Base-by-base conservation (phyloP, 1,140 invertebrate genomes). In the Drosophila rhopaloa region DNA sequence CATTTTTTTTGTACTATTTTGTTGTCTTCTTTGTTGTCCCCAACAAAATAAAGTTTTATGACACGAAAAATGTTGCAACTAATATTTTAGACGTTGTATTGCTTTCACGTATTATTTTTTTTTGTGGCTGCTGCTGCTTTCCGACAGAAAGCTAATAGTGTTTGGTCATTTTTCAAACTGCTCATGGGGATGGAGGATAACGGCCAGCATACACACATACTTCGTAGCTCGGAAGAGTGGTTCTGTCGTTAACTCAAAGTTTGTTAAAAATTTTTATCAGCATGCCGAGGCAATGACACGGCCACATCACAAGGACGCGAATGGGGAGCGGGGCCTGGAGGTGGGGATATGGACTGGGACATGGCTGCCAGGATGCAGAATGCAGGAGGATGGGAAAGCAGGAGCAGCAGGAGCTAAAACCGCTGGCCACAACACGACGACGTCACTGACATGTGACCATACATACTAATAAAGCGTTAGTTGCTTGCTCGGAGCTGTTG, bases 241-340 rank as follows among this genome's bases (percentile, higher is more conserved):
- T 57, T 57, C 50, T 86, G 83, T 88, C 83, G 84, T 88, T 88
- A 88, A 81, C 83, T 88, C 79, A 83, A 88, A 88, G 84, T 88
- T 88, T 89, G 83, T 88, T 83, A 75, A 83, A 79, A 83, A 83
- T 83, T 83, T 76, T 88, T 88, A 88, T 88, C 84, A 88, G 83
- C 66, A 73, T 76, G 83, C 76, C 58, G 79, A 79, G 66, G 83
- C 83, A 88, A 89, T 88, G 84, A 88, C 83, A 89, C 88, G 83
- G 82, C 83, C 83, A 77, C 83, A 88, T 88, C 83, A 88, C 67
- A 83, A 61, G 76, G 59, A 72, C 65, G 53, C 67, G 66, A 48
- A 37, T n/a, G 44, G 51, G 41, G 44, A 41, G 41, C 35, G 41
- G 50, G 13, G 9, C n/a, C n/a, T 37, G n/a, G 11, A 48, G 53